Evolutionary conservation across 2,113 vertebrate species (phyloP), one percentile per base, ranked within the genome.

Genomic region (Muntiacus muntjak): DNA sequence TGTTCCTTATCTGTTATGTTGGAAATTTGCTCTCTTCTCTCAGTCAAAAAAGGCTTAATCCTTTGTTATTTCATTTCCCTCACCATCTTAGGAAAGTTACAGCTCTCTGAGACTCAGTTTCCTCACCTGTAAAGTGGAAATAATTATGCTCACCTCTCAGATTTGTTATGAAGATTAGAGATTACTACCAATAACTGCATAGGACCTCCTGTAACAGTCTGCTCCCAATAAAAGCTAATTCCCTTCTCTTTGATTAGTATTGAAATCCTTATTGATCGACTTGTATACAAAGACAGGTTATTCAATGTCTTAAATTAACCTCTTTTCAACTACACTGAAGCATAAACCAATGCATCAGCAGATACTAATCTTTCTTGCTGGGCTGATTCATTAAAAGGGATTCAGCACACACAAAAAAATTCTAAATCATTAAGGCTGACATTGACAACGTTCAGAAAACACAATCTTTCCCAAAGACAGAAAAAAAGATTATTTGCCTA

Each of bases 91-190:
- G 33, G 52, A 84, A 87, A 85, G 7, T 90, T 95, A 79, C 33
- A 71, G 30, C 86, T 89, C 55, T 87, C 71, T 25, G 28, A 91
- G 74, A 95, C 43, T 97, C 87, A 47, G 45, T 96, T 97, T 95
- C 89, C 62, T 85, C 52, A 71, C 25, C 45, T 60, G 19, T 84
- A 91, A 93, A 83, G n/a, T 95, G 10, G 67, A 91, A 93, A 87
- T 30, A n/a, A 40, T 52, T 79, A 78, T 45, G 64, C 54, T 7
- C 83, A 21, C 23, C 25, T 93, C 45, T 92, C 58, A 89, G 55
- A 84, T 28, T 88, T 74, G 36, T 88, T 62, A 64, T 40, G n/a
- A 86, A 92, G 28, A 93, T 54, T 83, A 86, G 25, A 33, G 84
- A n/a, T 33, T 45, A 87, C 71, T 84, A 9, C n/a, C 52, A 36